Percentiles rank a stretch among this genome's conserved stretches.
Evolutionary conservation across 2,797 vertebrate species (phyloP).

Genomic region (Pipistrellus nathusii): DNA sequence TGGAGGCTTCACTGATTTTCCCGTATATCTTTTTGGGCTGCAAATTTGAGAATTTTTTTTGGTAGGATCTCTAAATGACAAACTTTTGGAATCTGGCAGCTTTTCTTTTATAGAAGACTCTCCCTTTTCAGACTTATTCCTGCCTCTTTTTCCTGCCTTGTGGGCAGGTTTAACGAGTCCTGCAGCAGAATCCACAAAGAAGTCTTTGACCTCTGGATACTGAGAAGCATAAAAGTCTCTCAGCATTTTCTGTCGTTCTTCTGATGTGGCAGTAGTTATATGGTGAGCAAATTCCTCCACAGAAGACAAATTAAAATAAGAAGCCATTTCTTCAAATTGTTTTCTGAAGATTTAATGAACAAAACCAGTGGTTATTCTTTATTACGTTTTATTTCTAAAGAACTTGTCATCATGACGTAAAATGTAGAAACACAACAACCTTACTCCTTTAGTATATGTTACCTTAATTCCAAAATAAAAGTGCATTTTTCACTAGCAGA

Average conservation of each 20-base stretch:
- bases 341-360: conserved; percentile 88
- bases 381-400: conserved; percentile 45
- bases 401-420: neutral
- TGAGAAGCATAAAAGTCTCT: conserved; percentile 90
- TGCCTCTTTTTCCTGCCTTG: conserved; percentile 16
- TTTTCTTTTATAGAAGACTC: conserved; percentile 54
- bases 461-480: conserved; percentile 5
- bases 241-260: conserved; percentile 90
- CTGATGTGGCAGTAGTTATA: conserved; percentile 89
- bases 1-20: conserved; percentile 72
- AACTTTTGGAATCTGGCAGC: conserved; percentile 68
- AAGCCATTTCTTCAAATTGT: conserved; percentile 94
- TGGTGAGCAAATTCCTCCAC: conserved; percentile 89
- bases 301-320: conserved; percentile 89
- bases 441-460: neutral
- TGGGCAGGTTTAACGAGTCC: conserved; percentile 60
- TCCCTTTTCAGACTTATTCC: conserved; percentile 70
- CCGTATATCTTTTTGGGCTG: conserved; percentile 58
- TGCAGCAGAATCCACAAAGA: conserved; percentile 86
- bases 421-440: neutral
- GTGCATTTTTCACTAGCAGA: neutral
- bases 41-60: conserved; percentile 28
- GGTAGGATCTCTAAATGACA: conserved; percentile 5
- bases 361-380: conserved; percentile 74
- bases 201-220: conserved; percentile 87